Conservation (phyloP, 1,140 invertebrate genomes). For the Zaprionus nigranus region DNA sequence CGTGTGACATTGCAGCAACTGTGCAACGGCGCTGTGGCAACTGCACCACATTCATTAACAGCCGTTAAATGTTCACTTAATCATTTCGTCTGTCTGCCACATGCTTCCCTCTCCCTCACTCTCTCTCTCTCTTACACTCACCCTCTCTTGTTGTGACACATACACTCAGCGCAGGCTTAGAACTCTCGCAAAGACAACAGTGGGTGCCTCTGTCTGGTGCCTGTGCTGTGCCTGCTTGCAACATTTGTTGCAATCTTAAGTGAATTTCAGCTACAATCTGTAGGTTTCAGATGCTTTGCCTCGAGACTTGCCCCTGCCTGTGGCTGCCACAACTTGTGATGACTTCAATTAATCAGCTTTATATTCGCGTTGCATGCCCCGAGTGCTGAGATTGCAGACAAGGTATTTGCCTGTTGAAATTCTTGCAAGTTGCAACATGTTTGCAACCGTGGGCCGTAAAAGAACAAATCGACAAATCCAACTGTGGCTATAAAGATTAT, state of each 20-base stretch:
- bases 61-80: constrained; percentile 80
- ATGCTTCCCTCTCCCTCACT: neutral
- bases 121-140: neutral
- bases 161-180: constrained; percentile 52
- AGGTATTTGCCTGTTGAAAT: constrained; percentile 1
- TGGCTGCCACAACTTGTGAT: constrained; percentile 70
- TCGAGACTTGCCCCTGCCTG: constrained; percentile 38
- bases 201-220: constrained; percentile 40
- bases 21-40: constrained; percentile 27
- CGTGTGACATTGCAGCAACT: constrained; percentile 71
- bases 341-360: constrained; percentile 80
- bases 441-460: neutral
- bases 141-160: constrained; percentile 40
- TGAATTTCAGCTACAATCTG: constrained; percentile 79
- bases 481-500: neutral
- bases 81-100: constrained; percentile 54
- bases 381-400: constrained; percentile 60
- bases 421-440: constrained; percentile 9
- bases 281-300: constrained; percentile 39
- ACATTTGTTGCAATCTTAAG: constrained; percentile 73
- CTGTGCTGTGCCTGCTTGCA: constrained; percentile 10
- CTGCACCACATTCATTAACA: constrained; percentile 82
- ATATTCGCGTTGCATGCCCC: constrained; percentile 57
- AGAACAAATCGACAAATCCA: constrained; percentile 5
- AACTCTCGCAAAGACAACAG: constrained; percentile 51